A percentile compares a stretch with the other conserved stretches of the same genome.
phyloP scores from a whole-genome alignment of 2,888 invertebrate species.

The Atrina japonica region DNA sequence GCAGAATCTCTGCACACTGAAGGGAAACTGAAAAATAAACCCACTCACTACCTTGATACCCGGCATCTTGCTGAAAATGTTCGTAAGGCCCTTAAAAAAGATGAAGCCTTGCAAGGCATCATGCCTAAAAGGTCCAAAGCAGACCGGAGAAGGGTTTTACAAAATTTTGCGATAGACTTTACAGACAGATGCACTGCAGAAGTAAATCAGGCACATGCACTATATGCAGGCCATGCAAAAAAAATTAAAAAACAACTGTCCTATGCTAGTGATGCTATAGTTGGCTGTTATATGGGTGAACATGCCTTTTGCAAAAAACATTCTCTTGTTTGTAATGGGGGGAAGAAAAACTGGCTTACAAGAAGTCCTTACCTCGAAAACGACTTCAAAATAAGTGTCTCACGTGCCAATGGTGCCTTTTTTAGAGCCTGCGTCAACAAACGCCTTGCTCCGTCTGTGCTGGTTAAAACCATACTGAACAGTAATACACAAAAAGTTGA shows the following conservation, averaged over 20 bases:
- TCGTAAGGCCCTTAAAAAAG: not conserved
- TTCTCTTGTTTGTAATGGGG: not conserved
- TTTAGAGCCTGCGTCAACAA: not conserved
- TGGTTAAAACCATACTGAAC: not conserved
- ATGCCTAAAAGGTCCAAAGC: not conserved
- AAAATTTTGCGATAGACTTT: slow-evolving; percentile 5
- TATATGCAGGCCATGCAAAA: not conserved
- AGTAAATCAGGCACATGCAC: not conserved
- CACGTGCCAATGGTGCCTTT: not conserved
- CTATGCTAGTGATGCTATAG: not conserved
- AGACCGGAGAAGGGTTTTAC: slow-evolving; percentile 4
- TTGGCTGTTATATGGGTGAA: slow-evolving; percentile 5
- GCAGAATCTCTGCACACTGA: too few relatives aligned
- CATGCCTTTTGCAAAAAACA: not conserved
- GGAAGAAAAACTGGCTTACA: not conserved
- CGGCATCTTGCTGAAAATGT: slow-evolving; percentile 9
- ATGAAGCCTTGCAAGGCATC: not conserved
- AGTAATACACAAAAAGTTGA: slow-evolving; percentile 15
- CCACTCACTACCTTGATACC: not conserved
- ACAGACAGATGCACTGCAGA: slow-evolving; percentile 11
- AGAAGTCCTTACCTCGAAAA: not conserved
- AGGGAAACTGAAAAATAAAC: not conserved
- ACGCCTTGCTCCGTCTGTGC: not conserved
- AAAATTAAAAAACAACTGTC: slow-evolving; percentile 4
- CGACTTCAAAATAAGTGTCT: not conserved